Evolutionary conservation across 2,888 invertebrate species (phyloP), one percentile per base, ranked within the genome.

Genomic region (Galerucella nymphaeae): DNA sequence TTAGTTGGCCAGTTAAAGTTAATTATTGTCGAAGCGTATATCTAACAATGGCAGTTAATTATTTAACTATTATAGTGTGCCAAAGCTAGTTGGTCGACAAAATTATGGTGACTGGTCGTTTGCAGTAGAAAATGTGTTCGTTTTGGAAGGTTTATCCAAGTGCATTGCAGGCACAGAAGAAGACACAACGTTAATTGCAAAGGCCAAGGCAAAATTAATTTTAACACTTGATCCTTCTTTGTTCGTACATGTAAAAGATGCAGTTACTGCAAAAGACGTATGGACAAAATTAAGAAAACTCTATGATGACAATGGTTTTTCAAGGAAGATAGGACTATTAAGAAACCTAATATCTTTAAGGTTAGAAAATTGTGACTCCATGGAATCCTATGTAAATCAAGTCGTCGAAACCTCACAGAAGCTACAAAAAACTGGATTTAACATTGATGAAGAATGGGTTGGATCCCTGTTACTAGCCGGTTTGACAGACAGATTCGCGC

Each of bases 391-490:
- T 42, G 6, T 42, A 42, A 79, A 70, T 62, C 75, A 77, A 68
- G 68, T 78, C 16, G 66, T 75, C 45, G 75, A 76, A 71, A 77
- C 75, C 6, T 59, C 72, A 5, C 76, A 75, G 62, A 75, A 73
- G 63, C 72, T 75, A 53, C 63, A 65, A 18, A 68, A 64, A 65
- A 75, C 75, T 38, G 74, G 74, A 3, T 74, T 76, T 48, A 18
- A 48, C 41, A 77, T 83, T 1, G 69, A 74, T 55, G 80, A 82
- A 50, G 76, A 78, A 66, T 83, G 82, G 80, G 70, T 81, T 16
- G 82, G 81, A 9, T 78, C 80, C 8, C 72, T 81, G 64, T 70
- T 83, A 14, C 76, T 81, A 62, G 79, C 81, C 16, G 81, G 78
- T 57, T 72, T 79, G 53, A 77, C 77, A 61, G 80, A 81, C 42